phyloP scores from a whole-genome alignment of 2,113 vertebrate genomes.

The Festucalex cinctus region DNA sequence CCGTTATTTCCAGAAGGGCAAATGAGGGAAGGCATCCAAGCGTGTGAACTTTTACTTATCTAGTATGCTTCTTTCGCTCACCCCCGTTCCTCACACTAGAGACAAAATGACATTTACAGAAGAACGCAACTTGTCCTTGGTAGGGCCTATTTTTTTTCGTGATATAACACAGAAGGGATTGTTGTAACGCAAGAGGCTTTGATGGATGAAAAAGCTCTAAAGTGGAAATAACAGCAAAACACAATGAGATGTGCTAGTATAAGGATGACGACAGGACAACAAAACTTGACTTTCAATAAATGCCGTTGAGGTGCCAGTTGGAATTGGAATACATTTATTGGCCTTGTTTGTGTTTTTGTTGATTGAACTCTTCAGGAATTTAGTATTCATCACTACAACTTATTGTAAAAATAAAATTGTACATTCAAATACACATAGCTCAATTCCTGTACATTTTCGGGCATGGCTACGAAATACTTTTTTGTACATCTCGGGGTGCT shows the following conservation, averaged over 20 bases:
- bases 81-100: slow-evolving; percentile 28
- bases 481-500: too few relatives aligned
- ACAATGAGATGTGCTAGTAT: not conserved
- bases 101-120: slow-evolving; percentile 65
- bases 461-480: too few relatives aligned
- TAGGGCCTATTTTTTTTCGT: slow-evolving; percentile 32
- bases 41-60: slow-evolving; percentile 39
- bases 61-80: slow-evolving; percentile 26
- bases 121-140: slow-evolving; percentile 38
- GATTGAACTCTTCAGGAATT: too few relatives aligned
- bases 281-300: not conserved
- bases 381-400: too few relatives aligned
- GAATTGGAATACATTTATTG: not conserved
- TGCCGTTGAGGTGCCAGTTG: not conserved
- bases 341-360: not conserved
- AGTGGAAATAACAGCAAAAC: not conserved
- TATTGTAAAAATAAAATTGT: too few relatives aligned
- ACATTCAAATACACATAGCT: too few relatives aligned
- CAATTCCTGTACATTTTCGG: too few relatives aligned
- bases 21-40: slow-evolving; percentile 43
- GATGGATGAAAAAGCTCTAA: not conserved
- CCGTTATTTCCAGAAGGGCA: slow-evolving; percentile 48
- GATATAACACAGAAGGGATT: slow-evolving; percentile 26
- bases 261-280: not conserved
- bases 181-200: not conserved